Evolutionary conservation across 2,888 invertebrate genomes (phyloP), one percentile per base, ranked within the genome.

Genomic region (Drosophila robusta): DNA sequence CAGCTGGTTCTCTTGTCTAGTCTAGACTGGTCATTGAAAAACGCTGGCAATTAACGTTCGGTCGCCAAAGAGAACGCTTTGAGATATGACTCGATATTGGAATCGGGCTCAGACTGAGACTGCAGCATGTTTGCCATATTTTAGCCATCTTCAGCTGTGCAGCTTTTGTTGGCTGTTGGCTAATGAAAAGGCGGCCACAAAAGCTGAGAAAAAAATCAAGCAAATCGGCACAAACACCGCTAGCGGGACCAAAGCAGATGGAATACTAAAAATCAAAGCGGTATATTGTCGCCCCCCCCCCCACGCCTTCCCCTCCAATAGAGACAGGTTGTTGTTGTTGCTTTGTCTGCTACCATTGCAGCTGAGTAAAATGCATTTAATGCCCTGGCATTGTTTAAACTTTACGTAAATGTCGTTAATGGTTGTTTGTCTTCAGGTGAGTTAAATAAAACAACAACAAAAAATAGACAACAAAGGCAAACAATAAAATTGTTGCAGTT

Each of bases 321-420:
- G 9, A 42, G 42, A 9, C 51, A 38, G 51, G 34, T 44, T 18
- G 49, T 32, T 62, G 47, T 8, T 44, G 44, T 67, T 58, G 55
- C 41, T 8, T 38, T 34, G 34, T 29, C 24, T 36, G 56, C 56
- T 56, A 18, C n/a, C 12, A 47, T 22, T 24, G 69, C 39, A 45
- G 54, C 54, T 51, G 54, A 56, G 56, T 71, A 72, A 67, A 72
- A 63, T 78, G 78, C 78, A 77, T 72, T 75, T 60, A 78, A 78
- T 78, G 60, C 55, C n/a, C 51, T 44, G 66, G 63, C 74, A 75
- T 75, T 75, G 75, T 70, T 84, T 71, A 74, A 78, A 81, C 78
- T 80, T 85, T 87, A 85, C 82, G 82, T 82, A 82, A 82, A 82
- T 82, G 88, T 78, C 86, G 88, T 68, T 75, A 75, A 75, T 75